phyloP scores from a whole-genome alignment of 2,797 vertebrate genomes.

The Rhabdophis nuchalis region DNA sequence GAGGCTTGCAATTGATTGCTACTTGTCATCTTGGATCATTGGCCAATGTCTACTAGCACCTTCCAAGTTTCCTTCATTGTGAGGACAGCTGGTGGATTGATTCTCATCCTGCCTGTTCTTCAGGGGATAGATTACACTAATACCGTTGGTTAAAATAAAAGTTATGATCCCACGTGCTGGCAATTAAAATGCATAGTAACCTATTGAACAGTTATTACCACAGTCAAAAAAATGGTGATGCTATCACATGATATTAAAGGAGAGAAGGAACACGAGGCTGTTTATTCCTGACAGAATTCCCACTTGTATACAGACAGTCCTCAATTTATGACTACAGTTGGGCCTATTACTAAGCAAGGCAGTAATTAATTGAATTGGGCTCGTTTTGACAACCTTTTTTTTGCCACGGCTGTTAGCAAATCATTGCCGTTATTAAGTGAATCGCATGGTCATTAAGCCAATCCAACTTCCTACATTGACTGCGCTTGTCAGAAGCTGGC shows the following conservation, averaged over 20 bases:
- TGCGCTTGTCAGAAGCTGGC: background rate
- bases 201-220: background rate
- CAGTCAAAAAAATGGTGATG: background rate
- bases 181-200: background rate
- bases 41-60: background rate
- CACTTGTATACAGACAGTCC: background rate
- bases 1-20: accelerated
- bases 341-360: background rate
- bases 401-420: background rate
- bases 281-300: background rate
- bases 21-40: background rate
- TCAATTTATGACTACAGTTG: background rate
- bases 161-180: background rate
- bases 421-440: background rate
- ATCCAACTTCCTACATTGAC: background rate
- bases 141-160: background rate
- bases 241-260: background rate
- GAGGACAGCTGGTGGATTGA: background rate
- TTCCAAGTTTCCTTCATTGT: background rate
- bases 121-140: too few species aligned
- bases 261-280: background rate
- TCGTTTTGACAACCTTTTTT: background rate
- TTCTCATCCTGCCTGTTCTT: background rate
- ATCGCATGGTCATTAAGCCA: background rate
- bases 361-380: background rate